Evolutionary conservation across 1,140 invertebrate species (phyloP).

Genomic region (Diabrotica undecimpunctata): DNA sequence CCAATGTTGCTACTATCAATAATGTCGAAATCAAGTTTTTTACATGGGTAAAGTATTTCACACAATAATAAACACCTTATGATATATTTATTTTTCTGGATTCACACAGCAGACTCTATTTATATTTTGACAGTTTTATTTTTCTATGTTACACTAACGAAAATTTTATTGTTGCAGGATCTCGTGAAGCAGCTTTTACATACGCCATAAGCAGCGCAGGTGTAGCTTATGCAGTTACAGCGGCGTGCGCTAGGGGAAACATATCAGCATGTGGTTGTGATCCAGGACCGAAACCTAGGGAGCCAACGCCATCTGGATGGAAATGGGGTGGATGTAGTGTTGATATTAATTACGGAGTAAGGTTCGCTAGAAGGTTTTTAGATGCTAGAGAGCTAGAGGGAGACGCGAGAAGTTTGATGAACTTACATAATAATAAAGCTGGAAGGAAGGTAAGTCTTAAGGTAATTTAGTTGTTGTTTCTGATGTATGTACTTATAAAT

Average conservation of each 20-base stretch:
- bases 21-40: too few species aligned
- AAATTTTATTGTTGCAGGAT: constrained; percentile 59
- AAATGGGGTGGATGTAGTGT: constrained; percentile 88
- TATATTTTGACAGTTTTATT: too few species aligned
- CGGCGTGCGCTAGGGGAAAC: constrained; percentile 85
- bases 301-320: constrained; percentile 54
- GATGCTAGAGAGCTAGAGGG: constrained; percentile 80
- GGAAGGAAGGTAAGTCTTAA: constrained; percentile 73
- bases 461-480: too few species aligned
- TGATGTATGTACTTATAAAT: too few species aligned
- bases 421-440: constrained; percentile 94
- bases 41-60: too few species aligned
- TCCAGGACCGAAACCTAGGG: constrained; percentile 41
- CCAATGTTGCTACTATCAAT: too few species aligned
- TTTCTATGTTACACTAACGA: too few species aligned
- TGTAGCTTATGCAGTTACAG: constrained; percentile 84
- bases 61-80: too few species aligned
- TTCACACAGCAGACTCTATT: too few species aligned
- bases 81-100: too few species aligned
- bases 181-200: constrained; percentile 86
- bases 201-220: constrained; percentile 89
- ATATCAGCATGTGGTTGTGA: constrained; percentile 86
- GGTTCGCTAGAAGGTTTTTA: constrained; percentile 75
- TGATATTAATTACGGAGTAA: constrained; percentile 72
- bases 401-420: constrained; percentile 87